Base-by-base conservation (phyloP, 2,797 vertebrate species). In the Cryptoprocta ferox region DNA sequence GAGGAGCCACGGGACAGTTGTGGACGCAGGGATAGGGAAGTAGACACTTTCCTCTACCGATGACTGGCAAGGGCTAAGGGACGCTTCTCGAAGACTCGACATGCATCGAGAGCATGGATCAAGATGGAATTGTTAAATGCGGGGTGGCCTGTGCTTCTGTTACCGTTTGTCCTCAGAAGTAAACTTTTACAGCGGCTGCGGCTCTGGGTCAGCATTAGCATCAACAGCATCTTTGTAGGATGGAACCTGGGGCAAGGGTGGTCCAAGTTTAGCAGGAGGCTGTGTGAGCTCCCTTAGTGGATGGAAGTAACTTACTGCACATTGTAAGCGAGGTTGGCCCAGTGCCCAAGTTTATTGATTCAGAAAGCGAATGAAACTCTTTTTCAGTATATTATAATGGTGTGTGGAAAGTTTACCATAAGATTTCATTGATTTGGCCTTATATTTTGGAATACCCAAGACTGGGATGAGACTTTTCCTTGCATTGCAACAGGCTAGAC, bases 341-440 rank as follows among this genome's bases (percentile, higher is more conserved):
- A 7, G 12, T 12, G 48, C 24, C 59, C n/a, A 71, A 30, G 50
- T 70, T 79, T 90, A 84, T 6, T 76, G 21, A 86, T 94, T 87
- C 26, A 3, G 16, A 90, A 92, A 92, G 61, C 21, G 39, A 92
- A 76, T 73, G 79, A 86, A 94, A 50, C n/a, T 63, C 56, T 71
- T 76, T 87, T 83, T 35, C 66, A 61, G 50, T 61, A n/a, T 85
- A 70, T 24, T 81, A 12, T 80, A 89, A 45, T 50, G 70, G 14
- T 88, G 84, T 80, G 80, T 88, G 56, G 93, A 85, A 71, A 82
- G 70, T 50, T 63, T 81, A 59, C 37, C 42, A 6, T 56, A 35
- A 59, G 73, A 85, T n/a, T 94, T 94, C 37, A 89, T 73, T 79
- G 92, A 95, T 61, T 94, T 39, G 68, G 4, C 66, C 37, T 89